Evolutionary conservation across 2,888 invertebrate species (phyloP), one percentile per base, ranked within the genome.

Genomic region (Automeris io): DNA sequence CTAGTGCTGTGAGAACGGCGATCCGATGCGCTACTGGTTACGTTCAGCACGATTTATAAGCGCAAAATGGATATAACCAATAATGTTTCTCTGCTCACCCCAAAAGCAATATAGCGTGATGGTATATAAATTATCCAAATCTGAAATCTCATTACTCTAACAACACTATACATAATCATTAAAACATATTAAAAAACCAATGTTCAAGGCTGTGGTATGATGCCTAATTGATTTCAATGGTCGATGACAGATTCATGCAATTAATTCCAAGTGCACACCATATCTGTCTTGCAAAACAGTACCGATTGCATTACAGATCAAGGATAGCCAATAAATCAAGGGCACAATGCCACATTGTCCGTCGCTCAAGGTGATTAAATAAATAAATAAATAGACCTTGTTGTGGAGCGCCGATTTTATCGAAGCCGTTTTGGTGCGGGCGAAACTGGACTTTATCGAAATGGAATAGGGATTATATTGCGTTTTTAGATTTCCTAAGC

Each of bases 301-400:
- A 57, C 49, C 44, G 54, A 53, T 19, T 34, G 59, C 55, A 54
- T 57, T 57, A 55, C 44, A 54, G 54, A 51, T 55, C 54, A 51
- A 57, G 65, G 50, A 56, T 51, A 57, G 45, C 64, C 71, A 74
- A 80, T 81, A 82, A 82, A 83, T 82, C 83, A 77, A 73, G 65
- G 58, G 63, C 76, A 86, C 85, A 86, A 85, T 82, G 73, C 79
- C 75, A 82, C 82, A 83, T 85, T 83, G 85, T 85, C 80, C 69
- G 81, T 82, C 83, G 74, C 70, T 81, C 79, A 76, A 63, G 49
- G 73, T 79, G 83, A 82, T 83, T 83, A 79, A 81, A 76, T 75
- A 76, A 73, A 81, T 82, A 78, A 71, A 78, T 76, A 79, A 83
- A 79, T 80, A 82, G 82, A 81, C 80, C 82, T 70, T 77, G 77